These are phyloP conservation scores for Strix aluco DNA, from an alignment of 2,113 vertebrate genomes.

Conservation along the genomic window DNA sequence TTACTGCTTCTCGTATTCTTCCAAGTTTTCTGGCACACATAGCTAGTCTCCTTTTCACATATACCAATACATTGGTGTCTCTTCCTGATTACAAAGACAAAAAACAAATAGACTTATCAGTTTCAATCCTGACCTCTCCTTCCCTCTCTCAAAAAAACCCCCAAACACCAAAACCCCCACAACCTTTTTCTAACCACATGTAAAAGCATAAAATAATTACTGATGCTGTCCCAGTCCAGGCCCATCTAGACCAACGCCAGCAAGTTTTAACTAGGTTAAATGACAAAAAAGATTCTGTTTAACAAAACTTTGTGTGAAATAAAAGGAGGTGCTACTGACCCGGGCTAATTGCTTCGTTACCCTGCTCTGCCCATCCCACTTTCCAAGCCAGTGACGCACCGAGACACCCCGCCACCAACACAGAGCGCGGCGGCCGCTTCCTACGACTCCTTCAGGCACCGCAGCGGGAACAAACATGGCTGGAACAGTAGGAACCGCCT, in stretches of 20 bases:
- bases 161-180: neutral
- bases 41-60: conserved; percentile 94
- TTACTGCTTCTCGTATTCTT: conserved; percentile 94
- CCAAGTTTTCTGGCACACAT: conserved; percentile 98
- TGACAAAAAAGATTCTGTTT: neutral
- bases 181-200: neutral
- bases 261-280: neutral
- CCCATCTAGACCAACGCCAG: neutral
- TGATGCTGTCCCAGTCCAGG: neutral
- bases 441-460: neutral
- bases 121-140: neutral
- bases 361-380: neutral
- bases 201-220: neutral
- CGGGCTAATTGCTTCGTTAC: neutral
- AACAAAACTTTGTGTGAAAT: neutral
- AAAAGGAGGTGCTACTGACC: neutral
- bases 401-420: neutral
- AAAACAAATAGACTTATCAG: neutral
- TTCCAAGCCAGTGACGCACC: neutral
- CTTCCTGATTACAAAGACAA: conserved; percentile 78
- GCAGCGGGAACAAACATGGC: neutral
- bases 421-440: neutral
- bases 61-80: conserved; percentile 96
- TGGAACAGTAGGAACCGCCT: neutral
- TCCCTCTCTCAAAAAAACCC: neutral